These are phyloP conservation scores for Andricus quercusramuli DNA, from an alignment of 2,888 invertebrate genomes.

Conservation along the genomic window DNA sequence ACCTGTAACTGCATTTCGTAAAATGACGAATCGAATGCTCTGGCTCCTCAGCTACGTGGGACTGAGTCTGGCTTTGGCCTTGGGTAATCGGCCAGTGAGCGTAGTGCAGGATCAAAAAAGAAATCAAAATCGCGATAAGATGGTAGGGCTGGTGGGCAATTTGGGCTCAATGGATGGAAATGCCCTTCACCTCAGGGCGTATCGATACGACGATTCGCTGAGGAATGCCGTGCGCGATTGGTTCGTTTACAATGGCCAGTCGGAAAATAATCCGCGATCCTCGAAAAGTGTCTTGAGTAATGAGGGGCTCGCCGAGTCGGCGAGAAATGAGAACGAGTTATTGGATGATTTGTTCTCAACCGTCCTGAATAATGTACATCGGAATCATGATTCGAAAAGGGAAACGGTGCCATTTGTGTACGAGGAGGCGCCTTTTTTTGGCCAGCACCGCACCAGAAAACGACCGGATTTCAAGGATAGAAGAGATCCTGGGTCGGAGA, in stretches of 20 bases:
- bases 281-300: constrained; percentile 56
- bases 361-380: constrained; percentile 75
- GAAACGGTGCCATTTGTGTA: constrained; percentile 52
- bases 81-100: constrained; percentile 69
- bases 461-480: constrained; percentile 2
- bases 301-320: constrained; percentile 56
- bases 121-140: constrained; percentile 33
- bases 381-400: constrained; percentile 48
- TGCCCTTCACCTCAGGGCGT: constrained; percentile 52
- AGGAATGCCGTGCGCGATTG: constrained; percentile 65
- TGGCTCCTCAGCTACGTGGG: constrained; percentile 75
- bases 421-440: constrained; percentile 50
- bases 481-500: background rate
- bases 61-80: constrained; percentile 72
- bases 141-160: constrained; percentile 37
- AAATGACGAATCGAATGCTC: constrained; percentile 74
- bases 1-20: constrained; percentile 24
- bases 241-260: constrained; percentile 63
- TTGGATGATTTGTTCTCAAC: constrained; percentile 69
- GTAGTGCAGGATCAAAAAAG: constrained; percentile 55
- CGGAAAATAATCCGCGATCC: constrained; percentile 55
- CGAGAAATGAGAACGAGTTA: constrained; percentile 57
- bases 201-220: constrained; percentile 46
- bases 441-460: constrained; percentile 27
- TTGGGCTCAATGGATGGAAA: constrained; percentile 71